A percentile compares a stretch with the other conserved stretches of the same genome.
Evolutionary conservation across 2,113 vertebrate species (phyloP).

Genomic region (Bostrychus sinensis): DNA sequence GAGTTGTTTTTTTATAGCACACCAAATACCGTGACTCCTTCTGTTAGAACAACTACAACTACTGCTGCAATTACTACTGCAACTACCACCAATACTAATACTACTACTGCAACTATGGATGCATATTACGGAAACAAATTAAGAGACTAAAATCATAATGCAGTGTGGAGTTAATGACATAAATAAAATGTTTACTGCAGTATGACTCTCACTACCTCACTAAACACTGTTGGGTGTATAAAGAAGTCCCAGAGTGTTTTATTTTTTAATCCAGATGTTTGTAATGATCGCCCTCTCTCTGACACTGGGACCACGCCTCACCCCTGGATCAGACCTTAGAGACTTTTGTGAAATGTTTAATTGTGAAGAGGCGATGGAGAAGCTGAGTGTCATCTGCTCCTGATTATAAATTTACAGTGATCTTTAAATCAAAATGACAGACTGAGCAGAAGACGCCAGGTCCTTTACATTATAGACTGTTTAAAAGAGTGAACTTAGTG

Average conservation of each 20-base stretch:
- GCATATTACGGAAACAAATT: too few relatives aligned
- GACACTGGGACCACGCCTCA: slow-evolving; percentile 14
- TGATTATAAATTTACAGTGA: neutral
- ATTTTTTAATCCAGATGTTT: slow-evolving; percentile 28
- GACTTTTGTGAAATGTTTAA: slow-evolving; percentile 48
- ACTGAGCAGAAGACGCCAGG: fast-evolving
- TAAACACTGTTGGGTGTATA: neutral
- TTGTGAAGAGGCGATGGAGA: slow-evolving; percentile 4
- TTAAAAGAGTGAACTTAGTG: neutral
- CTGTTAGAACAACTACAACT: too few relatives aligned
- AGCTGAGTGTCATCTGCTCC: slow-evolving; percentile 20
- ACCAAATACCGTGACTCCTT: too few relatives aligned
- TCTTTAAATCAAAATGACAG: slow-evolving; percentile 30
- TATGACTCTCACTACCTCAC: neutral
- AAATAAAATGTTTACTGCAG: too few relatives aligned
- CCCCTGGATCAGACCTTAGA: neutral
- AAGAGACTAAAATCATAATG: too few relatives aligned
- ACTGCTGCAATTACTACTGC: too few relatives aligned
- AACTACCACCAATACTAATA: too few relatives aligned
- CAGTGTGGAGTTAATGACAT: too few relatives aligned
- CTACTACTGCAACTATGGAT: too few relatives aligned
- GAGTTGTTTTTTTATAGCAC: too few relatives aligned
- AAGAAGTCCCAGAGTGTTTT: neutral
- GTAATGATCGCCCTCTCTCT: neutral
- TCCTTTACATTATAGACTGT: neutral